These are phyloP conservation scores for Tinea trinotella DNA, from an alignment of 2,888 invertebrate genomes.

Conservation along the genomic window DNA sequence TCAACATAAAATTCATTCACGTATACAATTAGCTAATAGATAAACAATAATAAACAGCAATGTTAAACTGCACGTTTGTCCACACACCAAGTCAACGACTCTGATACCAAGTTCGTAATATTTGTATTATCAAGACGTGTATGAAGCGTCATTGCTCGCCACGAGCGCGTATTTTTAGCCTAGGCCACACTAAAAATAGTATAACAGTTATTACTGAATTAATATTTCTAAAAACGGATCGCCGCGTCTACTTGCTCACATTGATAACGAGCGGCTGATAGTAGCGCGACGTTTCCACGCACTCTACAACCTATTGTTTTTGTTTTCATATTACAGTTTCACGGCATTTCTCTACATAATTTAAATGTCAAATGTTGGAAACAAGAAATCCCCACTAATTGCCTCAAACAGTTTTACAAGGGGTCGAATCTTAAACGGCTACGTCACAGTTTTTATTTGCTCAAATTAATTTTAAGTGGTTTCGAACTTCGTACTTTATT, in stretches of 20 bases:
- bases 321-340: slow-evolving; percentile 31
- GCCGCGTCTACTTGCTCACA: slow-evolving; percentile 44
- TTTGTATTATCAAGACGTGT: slow-evolving; percentile 53
- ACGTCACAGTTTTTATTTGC: not conserved
- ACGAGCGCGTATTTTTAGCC: slow-evolving; percentile 63
- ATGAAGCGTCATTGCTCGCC: slow-evolving; percentile 46
- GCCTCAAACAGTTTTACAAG: not conserved
- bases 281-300: slow-evolving; percentile 46
- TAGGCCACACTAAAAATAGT: slow-evolving; percentile 70
- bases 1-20: not conserved
- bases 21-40: not conserved
- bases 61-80: not conserved
- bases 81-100: slow-evolving; percentile 52
- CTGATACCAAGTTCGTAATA: slow-evolving; percentile 32
- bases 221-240: slow-evolving; percentile 73
- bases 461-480: not conserved
- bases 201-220: slow-evolving; percentile 68
- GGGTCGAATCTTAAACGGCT: not conserved
- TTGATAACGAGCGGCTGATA: slow-evolving; percentile 63
- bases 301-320: slow-evolving; percentile 47
- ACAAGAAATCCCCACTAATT: too few species aligned
- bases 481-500: not conserved
- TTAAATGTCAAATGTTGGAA: too few species aligned
- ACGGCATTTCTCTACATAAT: not conserved
- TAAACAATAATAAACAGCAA: slow-evolving; percentile 1